These are phyloP conservation scores for Oreochromis grahami DNA, from an alignment of 2,797 vertebrate species.

Conservation along the genomic window DNA sequence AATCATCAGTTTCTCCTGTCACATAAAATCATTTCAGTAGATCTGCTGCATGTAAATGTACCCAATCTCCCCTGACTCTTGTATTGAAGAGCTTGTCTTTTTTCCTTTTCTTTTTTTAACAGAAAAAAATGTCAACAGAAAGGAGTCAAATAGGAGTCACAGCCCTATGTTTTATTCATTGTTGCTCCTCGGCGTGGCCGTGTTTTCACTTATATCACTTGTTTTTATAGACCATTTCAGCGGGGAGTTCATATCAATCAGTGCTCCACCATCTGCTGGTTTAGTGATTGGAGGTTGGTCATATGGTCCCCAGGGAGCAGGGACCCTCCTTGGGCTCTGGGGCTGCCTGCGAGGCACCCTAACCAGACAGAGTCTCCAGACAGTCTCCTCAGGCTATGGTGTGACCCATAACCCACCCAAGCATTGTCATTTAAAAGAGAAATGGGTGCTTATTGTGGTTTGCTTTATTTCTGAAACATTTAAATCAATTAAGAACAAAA, in stretches of 20 bases:
- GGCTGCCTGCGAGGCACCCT: conserved; percentile 38
- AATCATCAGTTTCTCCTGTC: conserved; percentile 3
- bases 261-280: conserved; percentile 49
- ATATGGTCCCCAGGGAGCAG: conserved; percentile 30
- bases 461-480: background rate
- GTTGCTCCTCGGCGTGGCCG: background rate
- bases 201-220: conserved; percentile 34
- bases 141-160: conserved; percentile 63
- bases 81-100: background rate
- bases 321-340: conserved; percentile 17
- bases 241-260: conserved; percentile 13
- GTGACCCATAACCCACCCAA: background rate
- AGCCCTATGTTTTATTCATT: conserved; percentile 65
- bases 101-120: background rate
- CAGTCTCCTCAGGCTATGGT: conserved; percentile 29
- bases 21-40: conserved; percentile 13
- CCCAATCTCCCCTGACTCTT: conserved; percentile 2
- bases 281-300: conserved; percentile 22
- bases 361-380: conserved; percentile 51
- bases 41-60: conserved; percentile 24
- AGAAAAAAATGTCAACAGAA: conserved; percentile 11
- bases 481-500: background rate
- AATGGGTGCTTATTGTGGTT: background rate
- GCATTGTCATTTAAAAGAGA: background rate
- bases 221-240: conserved; percentile 19